Evolutionary conservation across 2,113 vertebrate genomes (phyloP), one percentile per base, ranked within the genome.

Genomic region (Galemys pyrenaicus): DNA sequence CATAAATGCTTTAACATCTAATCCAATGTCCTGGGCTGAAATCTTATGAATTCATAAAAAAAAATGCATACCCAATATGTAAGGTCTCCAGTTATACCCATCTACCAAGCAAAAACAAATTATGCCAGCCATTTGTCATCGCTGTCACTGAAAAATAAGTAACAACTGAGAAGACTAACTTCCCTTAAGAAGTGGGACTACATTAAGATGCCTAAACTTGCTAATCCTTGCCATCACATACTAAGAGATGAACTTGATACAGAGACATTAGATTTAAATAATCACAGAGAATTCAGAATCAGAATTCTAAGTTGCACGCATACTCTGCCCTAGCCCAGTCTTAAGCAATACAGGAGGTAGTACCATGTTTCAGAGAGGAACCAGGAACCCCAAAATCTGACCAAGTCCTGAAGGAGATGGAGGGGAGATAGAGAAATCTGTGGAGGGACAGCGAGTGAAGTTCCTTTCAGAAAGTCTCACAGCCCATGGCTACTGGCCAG

Each of bases 61-160:
- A 65, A n/a, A 65, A 46, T 74, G 84, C 64, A 93, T 24, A 90
- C 44, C 51, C 44, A 84, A 88, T 64, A 9, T 65, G 96, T 87
- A 97, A 67, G 95, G 96, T 96, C 94, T 95, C 85, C 86, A 35
- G 93, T 97, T 96, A 96, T 93, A 89, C 80, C 95, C 96, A 97
- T 96, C 97, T 94, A 89, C 80, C 94, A 94, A 95, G 96, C 71
- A 97, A 75, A 97, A 97, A 97, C 96, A 97, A 98, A 98, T 98
- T 97, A 97, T 97, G 81, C 88, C 94, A 96, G 96, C 95, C 97
- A 97, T 98, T 98, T 97, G 96, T 98, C 98, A 97, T 20, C 89
- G 92, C 92, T 96, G 82, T 97, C 96, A 94, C 77, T 81, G 85
- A 67, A 91, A 98, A 97, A 97, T 96, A 97, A 97, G 96, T 95